Conservation (phyloP, 2,888 invertebrate genomes). For the Drosophila maculinotata region DNA sequence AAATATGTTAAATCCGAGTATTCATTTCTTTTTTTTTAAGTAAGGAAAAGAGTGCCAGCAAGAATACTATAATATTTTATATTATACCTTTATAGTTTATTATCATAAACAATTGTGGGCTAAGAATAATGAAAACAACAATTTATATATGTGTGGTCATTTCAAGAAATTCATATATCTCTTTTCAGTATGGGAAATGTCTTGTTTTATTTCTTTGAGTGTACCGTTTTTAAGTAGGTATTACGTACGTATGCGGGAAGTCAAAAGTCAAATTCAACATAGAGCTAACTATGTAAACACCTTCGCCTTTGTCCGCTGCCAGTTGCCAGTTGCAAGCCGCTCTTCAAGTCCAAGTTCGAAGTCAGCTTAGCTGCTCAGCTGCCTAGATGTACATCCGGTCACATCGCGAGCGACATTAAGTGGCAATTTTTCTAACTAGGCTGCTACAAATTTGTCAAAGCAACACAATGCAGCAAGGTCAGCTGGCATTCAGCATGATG, state of each 20-base stretch:
- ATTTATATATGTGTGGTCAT: too few species aligned
- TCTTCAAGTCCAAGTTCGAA: too few species aligned
- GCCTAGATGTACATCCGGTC: constrained; percentile 65
- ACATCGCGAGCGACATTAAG: constrained; percentile 62
- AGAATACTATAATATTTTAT: too few species aligned
- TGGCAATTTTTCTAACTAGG: constrained; percentile 61
- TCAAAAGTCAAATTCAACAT: constrained; percentile 47
- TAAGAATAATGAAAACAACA: too few species aligned
- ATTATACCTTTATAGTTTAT: too few species aligned
- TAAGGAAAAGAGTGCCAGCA: too few species aligned
- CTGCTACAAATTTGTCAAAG: constrained; percentile 79
- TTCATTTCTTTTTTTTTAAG: too few species aligned
- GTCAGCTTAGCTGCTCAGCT: constrained; percentile 9
- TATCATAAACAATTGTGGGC: too few species aligned
- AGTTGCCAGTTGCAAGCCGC: constrained; percentile 20
- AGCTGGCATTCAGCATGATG: constrained; percentile 3
- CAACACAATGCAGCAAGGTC: constrained; percentile 78
- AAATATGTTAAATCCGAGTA: too few species aligned
- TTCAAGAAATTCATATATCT: too few species aligned
- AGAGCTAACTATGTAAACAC: constrained; percentile 47
- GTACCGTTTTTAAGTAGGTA: constrained; percentile 3
- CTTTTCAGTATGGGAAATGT: background rate
- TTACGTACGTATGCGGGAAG: constrained; percentile 20
- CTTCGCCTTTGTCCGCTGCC: constrained; percentile 27
- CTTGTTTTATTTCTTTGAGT: background rate